Base-by-base conservation (phyloP, 2,888 invertebrate genomes). In the Amorpha juglandis region DNA sequence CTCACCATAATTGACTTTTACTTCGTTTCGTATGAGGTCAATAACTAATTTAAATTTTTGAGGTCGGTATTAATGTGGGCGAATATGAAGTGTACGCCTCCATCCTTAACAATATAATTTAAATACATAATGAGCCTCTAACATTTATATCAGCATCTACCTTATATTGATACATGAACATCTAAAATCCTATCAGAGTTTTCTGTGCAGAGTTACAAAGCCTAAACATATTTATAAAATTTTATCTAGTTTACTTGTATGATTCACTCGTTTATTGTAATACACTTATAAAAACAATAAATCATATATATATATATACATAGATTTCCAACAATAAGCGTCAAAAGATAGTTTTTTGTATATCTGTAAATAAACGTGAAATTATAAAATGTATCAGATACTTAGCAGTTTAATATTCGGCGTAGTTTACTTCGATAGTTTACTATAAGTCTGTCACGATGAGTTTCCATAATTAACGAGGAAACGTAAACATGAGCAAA, bases 381-480 rank as follows among this genome's bases (percentile, higher is more conserved):
- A 19, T 16, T 16, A 50, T 19, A 47, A 27, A 14, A 48, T 21
- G 0, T 62, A 14, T 27, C 1, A 12, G 14, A 38, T 12, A 9
- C 8, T 50, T 9, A 58, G 14, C 11, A 19, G 12, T 4, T 19
- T 12, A 48, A 65, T 12, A 58, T 35, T 35, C 9, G 0, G 6
- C 27, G 11, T 11, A 19, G n/a, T n/a, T n/a, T n/a, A n/a, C n/a
- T n/a, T n/a, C n/a, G n/a, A n/a, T n/a, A 27, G 48, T 63, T 66
- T 63, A 52, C 48, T 53, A 64, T 69, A 68, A 66, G 21, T 58
- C 19, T 58, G 38, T 69, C 47, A 16, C 66, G 67, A 67, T 58
- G n/a, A 82, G 78, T 80, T 79, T 65, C 72, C 70, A 77, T 80
- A 83, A 85, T 85, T 82, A 84, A 75, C 76, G 71, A 72, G 70